A percentile compares a stretch with the other conserved stretches of the same genome.
Conservation (phyloP, 2,888 invertebrate species). For the Agrypnus murinus region DNA sequence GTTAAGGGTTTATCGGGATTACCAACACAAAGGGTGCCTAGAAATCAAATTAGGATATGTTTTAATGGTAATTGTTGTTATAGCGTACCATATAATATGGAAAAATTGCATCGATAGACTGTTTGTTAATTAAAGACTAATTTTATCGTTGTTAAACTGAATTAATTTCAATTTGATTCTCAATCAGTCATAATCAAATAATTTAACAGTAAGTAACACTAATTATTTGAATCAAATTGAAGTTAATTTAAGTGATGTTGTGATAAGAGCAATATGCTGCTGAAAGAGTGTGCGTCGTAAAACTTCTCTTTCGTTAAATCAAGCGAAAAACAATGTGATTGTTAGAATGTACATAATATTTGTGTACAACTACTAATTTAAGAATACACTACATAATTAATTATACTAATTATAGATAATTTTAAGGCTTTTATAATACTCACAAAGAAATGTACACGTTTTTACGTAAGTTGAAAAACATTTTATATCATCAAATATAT, state of each 20-base stretch:
- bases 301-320: slow-evolving; percentile 15
- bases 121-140: background rate
- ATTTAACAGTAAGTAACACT: background rate
- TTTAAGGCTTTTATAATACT: slow-evolving; percentile 41
- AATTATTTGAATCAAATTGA: slow-evolving; percentile 11
- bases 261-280: slow-evolving; percentile 42
- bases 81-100: slow-evolving; percentile 65
- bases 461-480: slow-evolving; percentile 29
- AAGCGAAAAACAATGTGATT: slow-evolving; percentile 37
- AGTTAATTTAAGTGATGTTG: slow-evolving; percentile 24
- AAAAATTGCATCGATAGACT: slow-evolving; percentile 64
- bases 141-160: no score
- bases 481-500: slow-evolving; percentile 37
- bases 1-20: slow-evolving; percentile 87
- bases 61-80: slow-evolving; percentile 65
- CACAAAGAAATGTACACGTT: slow-evolving; percentile 37
- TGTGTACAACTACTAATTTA: slow-evolving; percentile 35
- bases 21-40: slow-evolving; percentile 87
- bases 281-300: slow-evolving; percentile 26
- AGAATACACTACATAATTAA: slow-evolving; percentile 12
- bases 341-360: slow-evolving; percentile 30
- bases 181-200: background rate
- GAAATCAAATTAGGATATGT: slow-evolving; percentile 67
- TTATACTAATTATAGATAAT: background rate
- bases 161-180: background rate